phyloP scores from a whole-genome alignment of 2,888 invertebrate species.

The Drosophila subsilvestris region DNA sequence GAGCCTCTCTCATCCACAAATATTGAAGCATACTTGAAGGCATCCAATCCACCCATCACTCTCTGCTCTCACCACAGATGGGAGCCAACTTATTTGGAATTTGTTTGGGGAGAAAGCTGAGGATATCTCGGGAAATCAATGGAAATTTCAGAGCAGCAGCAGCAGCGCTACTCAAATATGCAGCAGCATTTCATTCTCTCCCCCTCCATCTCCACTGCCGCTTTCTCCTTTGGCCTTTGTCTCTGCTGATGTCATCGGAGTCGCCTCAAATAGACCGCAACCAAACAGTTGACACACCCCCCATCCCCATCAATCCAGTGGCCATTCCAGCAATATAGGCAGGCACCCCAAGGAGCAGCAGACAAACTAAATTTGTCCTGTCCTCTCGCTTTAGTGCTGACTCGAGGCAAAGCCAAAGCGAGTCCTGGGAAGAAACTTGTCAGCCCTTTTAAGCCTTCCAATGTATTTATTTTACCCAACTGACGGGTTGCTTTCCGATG shows the following conservation, averaged over 20 bases:
- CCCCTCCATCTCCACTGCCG: not conserved
- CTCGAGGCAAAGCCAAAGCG: slow-evolving; percentile 5
- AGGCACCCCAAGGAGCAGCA: slow-evolving; percentile 11
- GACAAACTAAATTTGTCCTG: slow-evolving; percentile 10
- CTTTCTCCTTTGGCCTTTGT: slow-evolving; percentile 5
- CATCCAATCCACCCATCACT: not conserved
- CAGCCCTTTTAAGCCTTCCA: not conserved
- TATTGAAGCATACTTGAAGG: slow-evolving; percentile 45
- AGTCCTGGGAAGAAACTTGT: slow-evolving; percentile 15
- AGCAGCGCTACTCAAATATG: slow-evolving; percentile 31
- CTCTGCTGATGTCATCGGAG: slow-evolving; percentile 68
- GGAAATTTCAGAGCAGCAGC: not conserved
- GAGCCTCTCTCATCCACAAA: slow-evolving; percentile 41
- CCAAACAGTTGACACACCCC: slow-evolving; percentile 27
- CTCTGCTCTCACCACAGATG: slow-evolving; percentile 2
- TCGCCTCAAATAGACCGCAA: slow-evolving; percentile 57
- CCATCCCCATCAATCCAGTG: slow-evolving; percentile 5
- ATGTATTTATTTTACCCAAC: not conserved
- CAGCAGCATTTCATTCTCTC: slow-evolving; percentile 23
- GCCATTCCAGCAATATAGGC: not conserved
- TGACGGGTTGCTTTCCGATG: not conserved
- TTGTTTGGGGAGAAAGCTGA: slow-evolving; percentile 20
- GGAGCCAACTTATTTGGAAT: slow-evolving; percentile 44
- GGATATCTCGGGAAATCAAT: slow-evolving; percentile 19
- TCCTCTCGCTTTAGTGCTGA: slow-evolving; percentile 36